These are phyloP conservation scores for Dasyornis broadbenti DNA, from an alignment of 2,113 vertebrate genomes.

Conservation along the genomic window DNA sequence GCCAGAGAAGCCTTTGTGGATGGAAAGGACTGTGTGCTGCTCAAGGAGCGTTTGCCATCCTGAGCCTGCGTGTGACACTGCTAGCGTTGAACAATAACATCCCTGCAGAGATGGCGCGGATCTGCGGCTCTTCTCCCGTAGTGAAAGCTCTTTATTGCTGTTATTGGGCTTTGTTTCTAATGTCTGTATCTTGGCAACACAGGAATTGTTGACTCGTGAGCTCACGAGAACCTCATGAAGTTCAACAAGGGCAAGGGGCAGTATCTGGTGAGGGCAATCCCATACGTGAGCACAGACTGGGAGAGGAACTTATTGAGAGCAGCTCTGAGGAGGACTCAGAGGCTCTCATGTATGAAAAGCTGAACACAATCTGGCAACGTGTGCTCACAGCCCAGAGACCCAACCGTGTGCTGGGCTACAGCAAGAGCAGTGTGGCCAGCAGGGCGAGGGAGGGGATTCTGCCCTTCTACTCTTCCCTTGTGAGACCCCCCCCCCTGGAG, in stretches of 20 bases:
- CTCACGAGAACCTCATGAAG: background rate
- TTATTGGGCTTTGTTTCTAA: background rate
- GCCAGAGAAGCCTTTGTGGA: background rate
- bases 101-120: background rate
- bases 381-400: background rate
- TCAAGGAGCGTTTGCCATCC: background rate
- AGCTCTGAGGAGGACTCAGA: background rate
- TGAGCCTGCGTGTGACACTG: background rate
- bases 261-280: background rate
- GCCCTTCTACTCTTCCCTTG: too few species aligned
- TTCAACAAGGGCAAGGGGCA: background rate
- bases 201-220: background rate
- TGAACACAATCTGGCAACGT: background rate
- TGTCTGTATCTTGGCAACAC: background rate
- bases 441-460: background rate
- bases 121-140: background rate
- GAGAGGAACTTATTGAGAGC: background rate
- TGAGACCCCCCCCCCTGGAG: background rate
- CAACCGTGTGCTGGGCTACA: background rate
- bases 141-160: background rate
- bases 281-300: background rate
- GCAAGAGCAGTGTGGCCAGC: background rate
- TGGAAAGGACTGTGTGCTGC: background rate
- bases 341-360: background rate
- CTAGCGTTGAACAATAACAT: background rate